Evolutionary conservation across 1,140 invertebrate species (phyloP).

Genomic region (Bombus pascuorum): DNA sequence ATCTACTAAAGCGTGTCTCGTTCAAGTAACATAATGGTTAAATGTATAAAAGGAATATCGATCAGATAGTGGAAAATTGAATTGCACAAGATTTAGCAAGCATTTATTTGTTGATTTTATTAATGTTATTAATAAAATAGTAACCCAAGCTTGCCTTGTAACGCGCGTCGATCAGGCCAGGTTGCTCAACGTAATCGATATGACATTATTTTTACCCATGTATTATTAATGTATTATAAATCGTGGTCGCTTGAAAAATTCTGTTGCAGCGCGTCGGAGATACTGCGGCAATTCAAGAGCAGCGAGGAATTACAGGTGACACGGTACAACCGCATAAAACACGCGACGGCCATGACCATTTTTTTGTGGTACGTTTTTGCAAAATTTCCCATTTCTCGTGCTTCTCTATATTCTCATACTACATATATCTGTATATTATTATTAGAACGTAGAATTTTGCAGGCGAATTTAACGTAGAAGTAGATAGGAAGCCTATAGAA

Average conservation of each 20-base stretch:
- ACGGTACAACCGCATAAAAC: conserved; percentile 80
- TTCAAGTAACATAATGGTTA: not conserved
- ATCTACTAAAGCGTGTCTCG: not conserved
- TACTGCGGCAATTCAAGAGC: conserved; percentile 80
- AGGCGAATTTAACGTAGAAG: too few relatives aligned
- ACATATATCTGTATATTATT: too few relatives aligned
- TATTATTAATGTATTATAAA: conserved; percentile 41
- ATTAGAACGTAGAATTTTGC: too few relatives aligned
- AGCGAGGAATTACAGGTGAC: conserved; percentile 80
- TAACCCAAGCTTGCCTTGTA: not conserved
- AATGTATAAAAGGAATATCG: not conserved
- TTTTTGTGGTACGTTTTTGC: conserved; percentile 80
- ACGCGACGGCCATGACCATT: conserved; percentile 77
- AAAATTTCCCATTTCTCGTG: not conserved
- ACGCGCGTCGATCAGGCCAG: not conserved
- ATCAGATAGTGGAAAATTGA: not conserved
- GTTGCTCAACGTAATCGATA: conserved; percentile 35
- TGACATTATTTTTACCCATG: conserved; percentile 48
- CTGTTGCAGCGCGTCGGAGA: conserved; percentile 82
- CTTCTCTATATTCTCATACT: too few relatives aligned
- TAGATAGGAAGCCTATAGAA: not conserved
- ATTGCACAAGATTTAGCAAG: too few relatives aligned
- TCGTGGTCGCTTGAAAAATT: conserved; percentile 47
- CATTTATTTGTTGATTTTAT: not conserved
- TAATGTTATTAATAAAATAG: conserved; percentile 20